Evolutionary conservation across 1,140 invertebrate species (phyloP), one percentile per base, ranked within the genome.

Genomic region (Dolichoris vasculosae): DNA sequence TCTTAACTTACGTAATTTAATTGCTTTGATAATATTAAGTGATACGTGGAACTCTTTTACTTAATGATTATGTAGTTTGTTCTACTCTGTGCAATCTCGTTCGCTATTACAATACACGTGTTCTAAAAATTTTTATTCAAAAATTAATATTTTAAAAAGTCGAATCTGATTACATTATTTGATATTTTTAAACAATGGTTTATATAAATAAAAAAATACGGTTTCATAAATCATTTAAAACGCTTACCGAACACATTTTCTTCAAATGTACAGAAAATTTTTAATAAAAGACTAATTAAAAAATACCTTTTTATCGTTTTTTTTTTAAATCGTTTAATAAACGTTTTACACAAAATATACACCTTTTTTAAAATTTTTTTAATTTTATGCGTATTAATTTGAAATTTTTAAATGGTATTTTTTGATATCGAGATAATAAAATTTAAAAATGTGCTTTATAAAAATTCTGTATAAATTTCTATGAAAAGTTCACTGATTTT

Each of bases 11-110:
- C 32, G 64, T 35, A 35, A 67, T 67, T 67, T 67, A 67, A 67
- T 35, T 67, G 30, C 32, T 67, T 67, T 67, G 64, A 67, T 67
- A 67, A 67, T 67, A 67, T 67, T 35, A 67, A 35, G 32, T 35
- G 64, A 67, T 67, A 67, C 32, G 51, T 17, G 35, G 64, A 35
- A 67, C 30, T 35, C n/a, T 67, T 67, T 67, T 67, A 35, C 64
- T n/a, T 67, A 67, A 67, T 67, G 59, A 64, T 64, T 64, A 3
- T 64, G 30, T 35, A 67, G n/a, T 67, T 67, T 67, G 26, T n/a
- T 67, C 13, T 15, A 67, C 11, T 35, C 11, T 67, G 32, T 40
- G 20, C 38, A 71, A 40, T 26, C 35, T 40, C 69, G 40, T 71
- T 71, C 35, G 23, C 38, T 23, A 17, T 71, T 40, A 9, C 38